Percentiles rank a stretch among this genome's conserved stretches.
Evolutionary conservation across 2,113 vertebrate species (phyloP).

Genomic region (Pyxicephalus adspersus): DNA sequence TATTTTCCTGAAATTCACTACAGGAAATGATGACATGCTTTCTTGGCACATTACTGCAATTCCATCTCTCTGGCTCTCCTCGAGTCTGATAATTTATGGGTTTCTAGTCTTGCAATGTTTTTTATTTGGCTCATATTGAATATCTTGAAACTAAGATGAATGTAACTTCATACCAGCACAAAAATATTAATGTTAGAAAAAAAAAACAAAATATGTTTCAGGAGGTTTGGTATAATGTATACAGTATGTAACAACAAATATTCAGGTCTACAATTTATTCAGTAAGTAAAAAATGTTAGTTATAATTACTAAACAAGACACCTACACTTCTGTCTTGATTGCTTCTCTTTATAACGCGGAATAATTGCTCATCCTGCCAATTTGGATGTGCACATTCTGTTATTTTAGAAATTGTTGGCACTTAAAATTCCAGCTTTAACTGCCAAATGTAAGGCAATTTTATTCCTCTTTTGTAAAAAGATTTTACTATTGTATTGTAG

Average conservation of each 20-base stretch:
- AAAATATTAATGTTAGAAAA: slow-evolving; percentile 62
- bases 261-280: neutral
- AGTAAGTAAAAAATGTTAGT: slow-evolving; percentile 8
- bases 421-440: neutral
- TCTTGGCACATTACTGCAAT: slow-evolving; percentile 73
- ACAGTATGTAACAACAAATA: neutral
- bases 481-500: neutral
- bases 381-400: slow-evolving; percentile 19
- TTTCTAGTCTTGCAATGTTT: slow-evolving; percentile 85
- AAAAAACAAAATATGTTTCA: slow-evolving; percentile 68
- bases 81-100: slow-evolving; percentile 83
- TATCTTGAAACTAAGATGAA: slow-evolving; percentile 72
- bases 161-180: slow-evolving; percentile 74
- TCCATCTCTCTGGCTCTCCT: slow-evolving; percentile 79
- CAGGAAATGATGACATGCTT: slow-evolving; percentile 74
- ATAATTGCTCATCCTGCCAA: slow-evolving; percentile 49
- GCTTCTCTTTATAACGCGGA: slow-evolving; percentile 8
- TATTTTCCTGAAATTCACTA: slow-evolving; percentile 71
- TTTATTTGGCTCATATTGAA: slow-evolving; percentile 78
- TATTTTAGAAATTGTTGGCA: slow-evolving; percentile 25
- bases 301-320: slow-evolving; percentile 14
- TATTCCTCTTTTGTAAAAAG: neutral
- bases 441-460: slow-evolving; percentile 22
- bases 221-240: slow-evolving; percentile 65
- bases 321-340: slow-evolving; percentile 13